Base-by-base conservation (phyloP, 2,888 invertebrate species). In the Nymphalis c-album region DNA sequence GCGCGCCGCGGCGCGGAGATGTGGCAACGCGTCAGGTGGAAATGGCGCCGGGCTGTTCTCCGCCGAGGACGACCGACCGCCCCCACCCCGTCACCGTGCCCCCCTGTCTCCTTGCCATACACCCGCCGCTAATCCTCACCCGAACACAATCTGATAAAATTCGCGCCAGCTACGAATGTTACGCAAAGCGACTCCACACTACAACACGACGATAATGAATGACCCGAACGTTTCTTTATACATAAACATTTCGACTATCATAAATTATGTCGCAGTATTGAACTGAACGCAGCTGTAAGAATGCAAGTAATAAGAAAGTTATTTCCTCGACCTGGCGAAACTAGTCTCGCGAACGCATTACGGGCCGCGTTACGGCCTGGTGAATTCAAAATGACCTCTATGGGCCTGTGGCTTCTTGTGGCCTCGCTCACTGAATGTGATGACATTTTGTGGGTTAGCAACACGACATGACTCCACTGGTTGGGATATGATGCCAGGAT, bases 341-440 rank as follows among this genome's bases (percentile, higher is more conserved):
- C 91, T 91, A 91, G 91, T 90, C 89, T 86, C 80, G 89, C 88
- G 85, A 88, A 91, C 90, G 87, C 87, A 90, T 91, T 91, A 91
- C 89, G 85, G 89, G 86, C 85, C 85, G 87, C 86, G 90, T 88
- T 90, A 88, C 87, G 85, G 88, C 90, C 91, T 90, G 90, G 89
- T 91, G 88, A 89, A 91, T 90, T 87, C 82, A 91, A 92, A 92
- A 91, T 92, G 92, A 92, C 92, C 92, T 92, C 92, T 92, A 92
- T 91, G 85, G 85, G 86, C 90, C 89, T 87, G 88, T 87, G 85
- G 92, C 90, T 90, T 88, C 86, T 87, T 84, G 82, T 85, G 90
- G 91, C 91, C 92, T 90, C 91, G 90, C 86, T 87, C 82, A 79
- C 82, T 82, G 85, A 88, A 90, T 86, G 84, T 88, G 87, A 88